These are phyloP conservation scores for Drosophila hamatofila DNA, from an alignment of 2,888 invertebrate species.

Conservation along the genomic window DNA sequence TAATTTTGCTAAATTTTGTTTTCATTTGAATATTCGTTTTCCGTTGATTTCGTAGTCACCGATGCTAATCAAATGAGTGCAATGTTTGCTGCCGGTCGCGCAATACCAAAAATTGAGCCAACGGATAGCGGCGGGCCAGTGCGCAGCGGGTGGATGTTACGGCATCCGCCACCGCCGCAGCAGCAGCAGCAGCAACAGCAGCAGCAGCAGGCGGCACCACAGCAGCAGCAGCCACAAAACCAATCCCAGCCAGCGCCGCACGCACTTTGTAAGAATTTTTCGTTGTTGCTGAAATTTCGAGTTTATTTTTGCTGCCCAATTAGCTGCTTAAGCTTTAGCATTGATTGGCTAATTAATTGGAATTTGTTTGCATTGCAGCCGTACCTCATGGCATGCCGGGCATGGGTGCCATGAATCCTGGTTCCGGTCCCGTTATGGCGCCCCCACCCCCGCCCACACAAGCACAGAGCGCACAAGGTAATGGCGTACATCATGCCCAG, in stretches of 20 bases:
- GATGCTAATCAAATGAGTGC: constrained; percentile 85
- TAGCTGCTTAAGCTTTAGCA: constrained; percentile 20
- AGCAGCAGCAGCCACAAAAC: constrained; percentile 57
- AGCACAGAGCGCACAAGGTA: constrained; percentile 81
- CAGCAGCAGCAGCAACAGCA: constrained; percentile 66
- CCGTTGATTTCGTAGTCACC: constrained; percentile 72
- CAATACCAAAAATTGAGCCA: constrained; percentile 86
- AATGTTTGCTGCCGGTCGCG: constrained; percentile 84
- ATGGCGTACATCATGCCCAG: constrained; percentile 82
- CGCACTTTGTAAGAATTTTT: constrained; percentile 84
- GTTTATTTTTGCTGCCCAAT: constrained; percentile 20
- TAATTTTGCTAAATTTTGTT: constrained; percentile 19
- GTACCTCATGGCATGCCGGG: constrained; percentile 84
- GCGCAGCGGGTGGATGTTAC: constrained; percentile 84
- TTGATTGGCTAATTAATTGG: neutral
- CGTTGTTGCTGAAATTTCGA: constrained; percentile 29
- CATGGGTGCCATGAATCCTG: constrained; percentile 83
- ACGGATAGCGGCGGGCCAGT: constrained; percentile 78
- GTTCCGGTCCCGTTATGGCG: constrained; percentile 83
- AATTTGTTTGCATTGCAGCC: constrained; percentile 69
- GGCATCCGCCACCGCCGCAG: constrained; percentile 81
- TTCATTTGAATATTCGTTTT: constrained; percentile 47
- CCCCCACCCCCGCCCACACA: constrained; percentile 83
- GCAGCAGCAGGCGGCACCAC: constrained; percentile 67
- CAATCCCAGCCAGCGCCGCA: constrained; percentile 73